These are phyloP conservation scores for Elachura formosa DNA, from an alignment of 2,113 vertebrate species.

Conservation along the genomic window DNA sequence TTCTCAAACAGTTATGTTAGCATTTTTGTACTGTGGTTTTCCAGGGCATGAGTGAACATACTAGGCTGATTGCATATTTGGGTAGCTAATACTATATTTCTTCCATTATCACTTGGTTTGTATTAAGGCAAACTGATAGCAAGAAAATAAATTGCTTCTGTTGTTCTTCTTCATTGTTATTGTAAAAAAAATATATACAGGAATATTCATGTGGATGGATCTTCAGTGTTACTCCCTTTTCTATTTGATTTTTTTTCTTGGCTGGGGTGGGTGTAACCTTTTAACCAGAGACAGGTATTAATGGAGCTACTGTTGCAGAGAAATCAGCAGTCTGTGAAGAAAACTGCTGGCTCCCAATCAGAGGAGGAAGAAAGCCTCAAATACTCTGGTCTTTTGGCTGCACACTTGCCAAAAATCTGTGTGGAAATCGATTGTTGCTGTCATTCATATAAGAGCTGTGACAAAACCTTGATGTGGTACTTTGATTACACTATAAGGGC, in stretches of 20 bases:
- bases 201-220: neutral
- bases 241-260: conserved; percentile 21
- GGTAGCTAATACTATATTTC: neutral
- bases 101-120: conserved; percentile 18
- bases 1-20: neutral
- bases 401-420: neutral
- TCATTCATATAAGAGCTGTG: neutral
- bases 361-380: neutral
- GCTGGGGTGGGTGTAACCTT: neutral
- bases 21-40: neutral
- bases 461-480: neutral
- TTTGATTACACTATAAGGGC: neutral
- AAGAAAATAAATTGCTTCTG: neutral
- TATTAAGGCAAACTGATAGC: neutral
- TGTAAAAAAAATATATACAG: neutral
- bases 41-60: neutral
- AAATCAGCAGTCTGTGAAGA: conserved; percentile 30
- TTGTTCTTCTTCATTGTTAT: neutral
- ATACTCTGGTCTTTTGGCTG: neutral
- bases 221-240: neutral
- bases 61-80: neutral
- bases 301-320: conserved; percentile 8
- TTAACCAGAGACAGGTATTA: conserved; percentile 9
- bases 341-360: neutral
- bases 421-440: neutral